These are phyloP conservation scores for Hypocryptadius cinnamomeus DNA, from an alignment of 2,113 vertebrate genomes.

Conservation along the genomic window DNA sequence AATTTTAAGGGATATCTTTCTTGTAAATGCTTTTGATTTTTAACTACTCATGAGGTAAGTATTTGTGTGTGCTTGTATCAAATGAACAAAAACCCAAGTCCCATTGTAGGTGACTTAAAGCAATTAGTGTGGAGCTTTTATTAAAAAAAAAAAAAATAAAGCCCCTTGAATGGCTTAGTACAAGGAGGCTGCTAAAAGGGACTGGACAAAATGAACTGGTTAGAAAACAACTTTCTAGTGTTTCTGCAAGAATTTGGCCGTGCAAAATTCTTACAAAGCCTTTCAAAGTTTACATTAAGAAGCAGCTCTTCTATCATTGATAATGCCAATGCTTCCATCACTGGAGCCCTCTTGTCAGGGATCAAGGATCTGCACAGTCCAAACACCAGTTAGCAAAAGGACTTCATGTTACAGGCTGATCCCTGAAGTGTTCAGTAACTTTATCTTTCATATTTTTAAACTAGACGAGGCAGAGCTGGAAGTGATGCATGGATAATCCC, in stretches of 20 bases:
- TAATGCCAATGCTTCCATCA: background rate
- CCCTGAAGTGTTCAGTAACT: background rate
- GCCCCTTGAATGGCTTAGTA: background rate
- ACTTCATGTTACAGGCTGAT: background rate
- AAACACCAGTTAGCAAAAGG: background rate
- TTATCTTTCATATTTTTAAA: background rate
- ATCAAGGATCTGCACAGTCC: background rate
- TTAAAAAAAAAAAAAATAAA: background rate
- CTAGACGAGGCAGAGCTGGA: background rate
- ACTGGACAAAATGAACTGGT: background rate
- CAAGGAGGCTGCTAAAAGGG: conserved; percentile 14
- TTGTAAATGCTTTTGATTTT: background rate
- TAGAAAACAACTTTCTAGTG: conserved; percentile 4
- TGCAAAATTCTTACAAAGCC: background rate
- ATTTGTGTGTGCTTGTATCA: background rate
- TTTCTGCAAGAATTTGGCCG: background rate
- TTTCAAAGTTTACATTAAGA: background rate
- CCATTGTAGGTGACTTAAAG: background rate
- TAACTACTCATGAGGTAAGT: background rate
- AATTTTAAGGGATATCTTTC: conserved; percentile 22
- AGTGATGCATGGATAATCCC: background rate
- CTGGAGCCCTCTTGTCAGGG: background rate
- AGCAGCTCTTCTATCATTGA: background rate
- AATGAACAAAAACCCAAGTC: background rate
- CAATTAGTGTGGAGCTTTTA: background rate